Evolutionary conservation across 2,113 vertebrate species (phyloP), one percentile per base, ranked within the genome.

Genomic region (Buteo buteo): DNA sequence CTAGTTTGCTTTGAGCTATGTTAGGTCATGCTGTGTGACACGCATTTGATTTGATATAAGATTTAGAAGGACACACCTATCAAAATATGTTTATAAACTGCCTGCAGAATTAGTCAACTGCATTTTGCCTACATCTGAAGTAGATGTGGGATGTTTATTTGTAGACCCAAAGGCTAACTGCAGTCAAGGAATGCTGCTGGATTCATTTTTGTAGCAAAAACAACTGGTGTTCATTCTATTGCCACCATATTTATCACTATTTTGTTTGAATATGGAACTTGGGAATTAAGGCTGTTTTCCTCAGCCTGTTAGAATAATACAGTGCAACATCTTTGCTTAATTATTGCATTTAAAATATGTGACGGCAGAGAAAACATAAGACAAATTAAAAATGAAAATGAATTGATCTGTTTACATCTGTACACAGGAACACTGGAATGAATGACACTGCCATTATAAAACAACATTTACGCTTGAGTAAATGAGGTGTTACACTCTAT

Each of bases 11-110:
- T 50, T 38, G 58, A 94, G 95, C 95, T 97, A 85, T 67, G 95
- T 87, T 94, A 93, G 93, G 74, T 90, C 91, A 90, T 4, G 50
- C 81, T 88, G 58, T 80, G 61, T 66, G 91, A 94, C 66, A 95
- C 69, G 40, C 49, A 80, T 82, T 97, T 90, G 93, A 97, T 82
- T 82, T 89, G 90, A 80, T 90, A 7, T 1, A 85, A 86, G 74
- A 93, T 94, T 93, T 89, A 90, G 85, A 93, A 94, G 85, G 87
- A 93, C 92, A 94, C 92, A 94, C 90, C 92, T 95, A 95, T 95
- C 93, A 94, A 96, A 94, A 44, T 67, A 54, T 49, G 78, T 93
- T 96, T 91, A 93, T 69, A 91, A 95, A 86, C 69, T 82, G 86
- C 85, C 69, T 71, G 49, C 72, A 94, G 90, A 93, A 92, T 92